Percentiles rank a stretch among this genome's conserved stretches.
phyloP scores from a whole-genome alignment of 1,140 invertebrate genomes.

The Streblospio benedicti region DNA sequence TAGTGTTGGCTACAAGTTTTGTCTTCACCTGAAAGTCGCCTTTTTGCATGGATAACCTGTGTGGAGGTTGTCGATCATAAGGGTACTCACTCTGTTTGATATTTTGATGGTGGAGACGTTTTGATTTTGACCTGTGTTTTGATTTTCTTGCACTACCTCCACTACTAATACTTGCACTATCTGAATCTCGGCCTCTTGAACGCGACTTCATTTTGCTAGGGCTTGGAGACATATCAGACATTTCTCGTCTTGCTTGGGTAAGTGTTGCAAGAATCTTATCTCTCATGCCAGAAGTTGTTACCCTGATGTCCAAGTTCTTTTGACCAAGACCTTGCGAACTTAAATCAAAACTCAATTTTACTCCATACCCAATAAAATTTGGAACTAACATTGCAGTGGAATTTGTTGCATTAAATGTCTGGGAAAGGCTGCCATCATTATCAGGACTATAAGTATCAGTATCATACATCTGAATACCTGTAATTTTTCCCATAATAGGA shows the following conservation, averaged over 20 bases:
- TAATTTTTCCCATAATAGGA: constrained; percentile 34
- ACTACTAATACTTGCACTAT: not conserved
- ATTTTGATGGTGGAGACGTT: not conserved
- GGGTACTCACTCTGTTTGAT: not conserved
- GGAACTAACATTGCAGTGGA: not conserved
- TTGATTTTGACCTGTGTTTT: not conserved
- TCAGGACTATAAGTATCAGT: constrained; percentile 1
- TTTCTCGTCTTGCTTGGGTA: not conserved
- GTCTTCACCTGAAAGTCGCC: no score
- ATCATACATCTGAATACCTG: constrained; percentile 31
- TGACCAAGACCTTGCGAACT: not conserved
- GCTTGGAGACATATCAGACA: not conserved
- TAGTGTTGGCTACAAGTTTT: no score
- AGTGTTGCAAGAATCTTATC: constrained; percentile 8
- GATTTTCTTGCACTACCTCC: not conserved
- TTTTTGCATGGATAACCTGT: no score
- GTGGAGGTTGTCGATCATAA: no score
- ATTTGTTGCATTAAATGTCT: not conserved
- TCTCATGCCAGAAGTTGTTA: constrained; percentile 14
- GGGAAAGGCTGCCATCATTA: constrained; percentile 1
- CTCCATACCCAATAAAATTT: constrained; percentile 16
- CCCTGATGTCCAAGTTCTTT: constrained; percentile 8
- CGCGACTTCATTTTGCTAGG: not conserved
- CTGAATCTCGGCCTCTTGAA: not conserved
- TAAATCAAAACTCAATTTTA: constrained; percentile 11